phyloP scores from a whole-genome alignment of 2,797 vertebrate species.

The Threskiornis aethiopicus region DNA sequence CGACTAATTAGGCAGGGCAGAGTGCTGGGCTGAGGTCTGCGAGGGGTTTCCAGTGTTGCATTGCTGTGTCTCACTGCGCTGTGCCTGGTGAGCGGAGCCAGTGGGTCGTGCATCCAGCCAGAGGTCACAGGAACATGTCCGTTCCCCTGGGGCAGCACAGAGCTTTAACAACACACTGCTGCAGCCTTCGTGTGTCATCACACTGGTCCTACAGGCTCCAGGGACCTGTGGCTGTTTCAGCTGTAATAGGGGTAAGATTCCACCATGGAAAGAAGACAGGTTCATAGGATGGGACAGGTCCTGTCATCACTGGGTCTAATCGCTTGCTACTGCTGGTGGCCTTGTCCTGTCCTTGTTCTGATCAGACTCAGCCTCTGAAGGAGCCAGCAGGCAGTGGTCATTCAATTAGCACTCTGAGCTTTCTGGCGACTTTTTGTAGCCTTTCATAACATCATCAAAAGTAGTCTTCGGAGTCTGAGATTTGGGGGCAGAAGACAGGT shows the following conservation, averaged over 20 bases:
- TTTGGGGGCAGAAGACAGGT: not conserved
- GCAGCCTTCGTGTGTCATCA: not conserved
- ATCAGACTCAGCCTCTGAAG: not conserved
- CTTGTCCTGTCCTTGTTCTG: not conserved
- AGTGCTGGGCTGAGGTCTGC: not conserved
- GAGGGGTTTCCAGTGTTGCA: not conserved
- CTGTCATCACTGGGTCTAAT: rapidly evolving
- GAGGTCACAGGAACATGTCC: rapidly evolving
- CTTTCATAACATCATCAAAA: not conserved
- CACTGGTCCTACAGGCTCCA: rapidly evolving
- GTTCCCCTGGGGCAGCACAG: rapidly evolving
- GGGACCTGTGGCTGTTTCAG: not conserved
- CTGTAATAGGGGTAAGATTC: not conserved
- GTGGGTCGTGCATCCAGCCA: rapidly evolving
- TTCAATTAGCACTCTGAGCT: not conserved
- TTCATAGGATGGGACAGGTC: not conserved
- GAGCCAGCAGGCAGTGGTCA: rapidly evolving
- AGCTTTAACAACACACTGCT: not conserved
- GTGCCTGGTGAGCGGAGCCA: not conserved
- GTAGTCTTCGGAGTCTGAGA: not conserved
- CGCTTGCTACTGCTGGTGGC: not conserved
- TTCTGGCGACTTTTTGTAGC: not conserved
- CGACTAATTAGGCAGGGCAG: not conserved
- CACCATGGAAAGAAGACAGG: not conserved
- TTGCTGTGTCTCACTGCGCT: rapidly evolving